Evolutionary conservation across 2,113 vertebrate genomes (phyloP).

Genomic region (Brevimyrus niger): DNA sequence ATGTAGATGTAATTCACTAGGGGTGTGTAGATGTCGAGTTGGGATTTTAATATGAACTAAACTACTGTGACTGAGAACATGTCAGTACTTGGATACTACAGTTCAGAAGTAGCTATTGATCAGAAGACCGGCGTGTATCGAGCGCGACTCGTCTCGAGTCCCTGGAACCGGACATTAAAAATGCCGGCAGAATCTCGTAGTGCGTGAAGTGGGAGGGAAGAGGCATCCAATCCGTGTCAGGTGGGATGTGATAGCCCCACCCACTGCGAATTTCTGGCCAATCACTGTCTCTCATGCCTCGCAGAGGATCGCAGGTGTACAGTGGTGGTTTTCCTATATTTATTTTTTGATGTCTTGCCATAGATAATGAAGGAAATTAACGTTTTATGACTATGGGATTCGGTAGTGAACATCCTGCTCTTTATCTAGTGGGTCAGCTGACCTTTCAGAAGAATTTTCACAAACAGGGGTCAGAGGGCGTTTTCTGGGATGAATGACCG

Average conservation of each 20-base stretch:
- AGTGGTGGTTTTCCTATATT: background rate
- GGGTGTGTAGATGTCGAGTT: background rate
- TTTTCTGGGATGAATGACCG: background rate
- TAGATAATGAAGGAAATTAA: background rate
- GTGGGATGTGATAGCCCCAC: background rate
- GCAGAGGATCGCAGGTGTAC: background rate
- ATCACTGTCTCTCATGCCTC: background rate
- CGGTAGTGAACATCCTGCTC: background rate
- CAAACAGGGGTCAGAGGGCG: background rate
- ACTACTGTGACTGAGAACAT: background rate
- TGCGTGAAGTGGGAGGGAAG: background rate
- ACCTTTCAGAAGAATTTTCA: background rate
- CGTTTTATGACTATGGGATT: background rate
- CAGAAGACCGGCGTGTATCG: background rate
- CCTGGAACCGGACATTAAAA: background rate
- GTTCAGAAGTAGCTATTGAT: background rate
- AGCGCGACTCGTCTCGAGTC: background rate
- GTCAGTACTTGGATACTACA: background rate
- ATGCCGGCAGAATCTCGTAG: background rate
- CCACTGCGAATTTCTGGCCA: background rate
- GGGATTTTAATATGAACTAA: conserved; percentile 2
- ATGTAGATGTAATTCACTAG: background rate
- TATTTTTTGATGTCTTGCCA: background rate
- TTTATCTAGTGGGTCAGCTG: background rate
- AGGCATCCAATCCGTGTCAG: background rate